Conservation (phyloP, 2,113 vertebrate genomes). For the Vanacampus margaritifer region DNA sequence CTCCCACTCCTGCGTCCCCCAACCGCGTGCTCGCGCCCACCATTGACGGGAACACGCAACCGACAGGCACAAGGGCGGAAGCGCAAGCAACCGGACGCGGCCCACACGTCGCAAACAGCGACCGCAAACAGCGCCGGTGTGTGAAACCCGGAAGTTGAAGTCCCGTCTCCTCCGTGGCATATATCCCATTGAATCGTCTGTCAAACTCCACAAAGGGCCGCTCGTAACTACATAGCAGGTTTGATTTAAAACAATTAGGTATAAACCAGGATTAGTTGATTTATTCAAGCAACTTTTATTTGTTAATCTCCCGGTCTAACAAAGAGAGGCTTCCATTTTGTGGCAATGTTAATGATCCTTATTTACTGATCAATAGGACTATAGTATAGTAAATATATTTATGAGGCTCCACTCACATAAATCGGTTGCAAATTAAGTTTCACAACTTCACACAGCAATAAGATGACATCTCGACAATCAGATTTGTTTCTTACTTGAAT, state of each 20-base stretch:
- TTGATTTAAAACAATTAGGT: neutral
- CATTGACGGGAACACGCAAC: too few relatives aligned
- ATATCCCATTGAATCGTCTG: neutral
- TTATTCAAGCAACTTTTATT: neutral
- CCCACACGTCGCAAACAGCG: too few relatives aligned
- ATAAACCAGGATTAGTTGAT: neutral
- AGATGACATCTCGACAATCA: neutral
- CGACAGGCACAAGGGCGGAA: too few relatives aligned
- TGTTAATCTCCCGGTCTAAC: neutral
- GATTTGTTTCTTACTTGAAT: neutral
- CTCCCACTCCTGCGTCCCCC: too few relatives aligned
- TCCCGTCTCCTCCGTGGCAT: too few relatives aligned
- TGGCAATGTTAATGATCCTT: neutral
- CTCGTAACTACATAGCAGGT: neutral
- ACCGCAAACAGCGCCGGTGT: too few relatives aligned
- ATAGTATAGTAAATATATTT: neutral
- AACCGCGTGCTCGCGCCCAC: too few relatives aligned
- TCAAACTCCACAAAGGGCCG: conserved; percentile 10
- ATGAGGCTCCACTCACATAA: neutral
- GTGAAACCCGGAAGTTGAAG: too few relatives aligned
- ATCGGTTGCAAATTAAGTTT: neutral
- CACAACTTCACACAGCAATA: neutral
- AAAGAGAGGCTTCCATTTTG: neutral
- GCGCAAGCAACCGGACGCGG: too few relatives aligned
- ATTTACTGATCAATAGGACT: neutral